Evolutionary conservation across 2,113 vertebrate genomes (phyloP).

Genomic region (Notarius quadriscutis): DNA sequence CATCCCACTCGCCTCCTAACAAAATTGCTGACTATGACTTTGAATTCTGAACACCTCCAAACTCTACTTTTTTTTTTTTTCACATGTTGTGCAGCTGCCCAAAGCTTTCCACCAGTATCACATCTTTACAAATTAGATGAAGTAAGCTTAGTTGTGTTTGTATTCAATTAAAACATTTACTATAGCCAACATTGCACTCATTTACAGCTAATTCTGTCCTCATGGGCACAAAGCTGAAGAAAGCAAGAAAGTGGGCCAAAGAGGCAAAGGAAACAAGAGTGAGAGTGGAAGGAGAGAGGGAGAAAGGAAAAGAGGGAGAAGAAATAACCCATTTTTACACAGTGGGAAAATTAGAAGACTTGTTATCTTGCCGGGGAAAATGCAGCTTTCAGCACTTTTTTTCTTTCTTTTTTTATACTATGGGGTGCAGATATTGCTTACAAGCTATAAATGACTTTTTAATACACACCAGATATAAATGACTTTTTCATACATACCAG

Average conservation of each 20-base stretch:
- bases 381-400: constrained; percentile 64
- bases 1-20: constrained; percentile 55
- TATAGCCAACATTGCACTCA: constrained; percentile 20
- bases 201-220: constrained; percentile 34
- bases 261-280: constrained; percentile 27
- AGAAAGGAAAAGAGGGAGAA: constrained; percentile 31
- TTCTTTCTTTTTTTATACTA: constrained; percentile 31
- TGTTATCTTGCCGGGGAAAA: constrained; percentile 63
- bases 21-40: constrained; percentile 61
- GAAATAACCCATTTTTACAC: constrained; percentile 52
- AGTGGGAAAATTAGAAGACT: constrained; percentile 56
- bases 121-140: constrained; percentile 23
- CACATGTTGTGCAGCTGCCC: constrained; percentile 20
- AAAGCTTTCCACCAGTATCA: constrained; percentile 15
- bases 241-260: background rate
- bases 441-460: constrained; percentile 54
- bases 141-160: constrained; percentile 15
- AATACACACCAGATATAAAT: constrained; percentile 54
- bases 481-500: constrained; percentile 53
- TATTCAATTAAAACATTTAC: constrained; percentile 51
- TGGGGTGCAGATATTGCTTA: constrained; percentile 59
- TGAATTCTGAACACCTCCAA: constrained; percentile 53
- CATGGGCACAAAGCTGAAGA: background rate
- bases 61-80: constrained; percentile 32
- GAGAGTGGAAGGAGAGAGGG: constrained; percentile 3